Evolutionary conservation across 1,140 invertebrate genomes (phyloP).

Genomic region (Pachyrhynchus sulphureomaculatus): DNA sequence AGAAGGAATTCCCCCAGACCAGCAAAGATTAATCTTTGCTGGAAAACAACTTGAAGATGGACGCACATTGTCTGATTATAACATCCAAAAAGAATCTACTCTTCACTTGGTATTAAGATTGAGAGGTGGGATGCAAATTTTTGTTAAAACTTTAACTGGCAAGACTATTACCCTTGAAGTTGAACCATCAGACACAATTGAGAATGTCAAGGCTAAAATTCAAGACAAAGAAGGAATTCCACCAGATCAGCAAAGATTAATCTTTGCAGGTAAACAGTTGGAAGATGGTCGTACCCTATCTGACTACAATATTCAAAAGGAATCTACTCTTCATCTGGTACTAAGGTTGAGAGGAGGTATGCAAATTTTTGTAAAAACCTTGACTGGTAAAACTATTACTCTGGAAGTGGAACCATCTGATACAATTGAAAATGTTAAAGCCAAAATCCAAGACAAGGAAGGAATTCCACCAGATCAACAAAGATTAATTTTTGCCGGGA

Average conservation of each 20-base stretch:
- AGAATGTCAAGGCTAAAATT: slow-evolving; percentile 22
- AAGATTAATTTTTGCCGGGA: neutral
- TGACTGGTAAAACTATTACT: too few species aligned
- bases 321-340: slow-evolving; percentile 74
- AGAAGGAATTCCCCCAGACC: too few species aligned
- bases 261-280: slow-evolving; percentile 24
- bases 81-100: slow-evolving; percentile 75
- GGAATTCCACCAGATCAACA: too few species aligned
- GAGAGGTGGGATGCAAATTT: slow-evolving; percentile 70
- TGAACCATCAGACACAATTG: slow-evolving; percentile 39
- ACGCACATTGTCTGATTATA: slow-evolving; percentile 74
- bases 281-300: slow-evolving; percentile 77
- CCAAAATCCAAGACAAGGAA: too few species aligned
- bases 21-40: slow-evolving; percentile 70
- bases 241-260: slow-evolving; percentile 18
- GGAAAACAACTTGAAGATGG: slow-evolving; percentile 76
- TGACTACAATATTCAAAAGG: slow-evolving; percentile 80
- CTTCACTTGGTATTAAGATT: slow-evolving; percentile 75
- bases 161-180: slow-evolving; percentile 25
- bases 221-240: slow-evolving; percentile 23
- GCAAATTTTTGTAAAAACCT: slow-evolving; percentile 38
- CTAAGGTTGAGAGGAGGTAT: slow-evolving; percentile 74
- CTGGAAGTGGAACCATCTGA: too few species aligned
- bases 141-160: slow-evolving; percentile 25
- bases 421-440: too few species aligned